phyloP scores from a whole-genome alignment of 2,888 invertebrate genomes.

The Lasioglossum zephyrum region DNA sequence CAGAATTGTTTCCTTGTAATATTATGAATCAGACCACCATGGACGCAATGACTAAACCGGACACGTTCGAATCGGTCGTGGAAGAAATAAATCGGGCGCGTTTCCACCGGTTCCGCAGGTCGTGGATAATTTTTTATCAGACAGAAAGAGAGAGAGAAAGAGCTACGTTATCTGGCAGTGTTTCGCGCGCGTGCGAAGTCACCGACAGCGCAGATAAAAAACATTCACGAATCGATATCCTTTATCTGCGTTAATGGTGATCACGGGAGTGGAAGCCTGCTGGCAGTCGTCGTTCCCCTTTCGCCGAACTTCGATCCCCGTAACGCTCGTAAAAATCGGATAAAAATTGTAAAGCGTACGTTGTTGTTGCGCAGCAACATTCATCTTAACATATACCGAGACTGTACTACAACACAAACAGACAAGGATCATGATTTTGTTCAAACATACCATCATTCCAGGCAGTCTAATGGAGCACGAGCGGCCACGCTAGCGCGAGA shows the following conservation, averaged over 20 bases:
- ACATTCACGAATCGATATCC: slow-evolving; percentile 44
- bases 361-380: neutral
- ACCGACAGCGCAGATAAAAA: slow-evolving; percentile 41
- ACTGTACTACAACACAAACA: slow-evolving; percentile 19
- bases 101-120: slow-evolving; percentile 13
- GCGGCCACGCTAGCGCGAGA: slow-evolving; percentile 68
- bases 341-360: neutral
- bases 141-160: neutral
- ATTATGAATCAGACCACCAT: neutral
- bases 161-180: slow-evolving; percentile 41
- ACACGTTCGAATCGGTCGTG: no score
- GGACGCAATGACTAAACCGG: no score
- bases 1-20: neutral
- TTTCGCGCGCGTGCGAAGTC: slow-evolving; percentile 35
- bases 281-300: neutral
- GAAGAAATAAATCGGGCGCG: neutral
- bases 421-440: slow-evolving; percentile 29
- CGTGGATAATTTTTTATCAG: slow-evolving; percentile 32
- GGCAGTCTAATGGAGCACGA: slow-evolving; percentile 71
- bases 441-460: slow-evolving; percentile 83
- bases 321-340: neutral
- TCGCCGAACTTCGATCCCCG: neutral
- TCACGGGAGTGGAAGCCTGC: neutral
- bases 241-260: slow-evolving; percentile 33
- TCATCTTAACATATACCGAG: neutral